Evolutionary conservation across 1,140 invertebrate genomes (phyloP).

Genomic region (Ceratitis capitata): DNA sequence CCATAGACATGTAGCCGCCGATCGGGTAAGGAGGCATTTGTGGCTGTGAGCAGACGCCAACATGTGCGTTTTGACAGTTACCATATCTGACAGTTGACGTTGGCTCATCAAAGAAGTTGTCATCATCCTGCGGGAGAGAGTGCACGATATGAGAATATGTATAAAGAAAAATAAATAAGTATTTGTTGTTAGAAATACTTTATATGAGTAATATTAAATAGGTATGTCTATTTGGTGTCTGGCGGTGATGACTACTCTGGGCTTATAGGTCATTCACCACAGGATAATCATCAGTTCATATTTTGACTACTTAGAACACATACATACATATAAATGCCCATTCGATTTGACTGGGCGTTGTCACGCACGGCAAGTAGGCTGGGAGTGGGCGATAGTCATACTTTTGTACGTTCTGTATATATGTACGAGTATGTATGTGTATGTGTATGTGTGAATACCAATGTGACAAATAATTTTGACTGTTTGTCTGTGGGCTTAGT

Average conservation of each 20-base stretch:
- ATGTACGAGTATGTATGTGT: neutral
- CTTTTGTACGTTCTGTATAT: neutral
- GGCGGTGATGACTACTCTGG: neutral
- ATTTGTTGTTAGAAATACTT: neutral
- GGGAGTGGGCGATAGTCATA: neutral
- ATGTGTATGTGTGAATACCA: no score
- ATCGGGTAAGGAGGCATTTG: constrained; percentile 64
- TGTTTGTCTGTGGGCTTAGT: no score
- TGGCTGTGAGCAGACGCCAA: constrained; percentile 58
- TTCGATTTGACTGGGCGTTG: neutral
- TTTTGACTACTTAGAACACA: neutral
- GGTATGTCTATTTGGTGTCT: neutral
- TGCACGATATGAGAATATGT: neutral
- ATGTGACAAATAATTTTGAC: no score
- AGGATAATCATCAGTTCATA: neutral
- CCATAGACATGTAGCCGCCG: constrained; percentile 55
- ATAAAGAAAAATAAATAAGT: neutral
- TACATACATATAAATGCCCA: neutral
- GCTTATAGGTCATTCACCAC: neutral
- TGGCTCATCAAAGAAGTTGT: constrained; percentile 59
- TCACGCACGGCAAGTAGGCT: neutral
- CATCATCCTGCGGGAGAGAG: constrained; percentile 53
- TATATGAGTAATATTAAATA: neutral
- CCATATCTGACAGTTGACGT: constrained; percentile 49
- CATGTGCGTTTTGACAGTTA: constrained; percentile 42